phyloP scores from a whole-genome alignment of 2,113 vertebrate species.

The Camelus bactrianus region DNA sequence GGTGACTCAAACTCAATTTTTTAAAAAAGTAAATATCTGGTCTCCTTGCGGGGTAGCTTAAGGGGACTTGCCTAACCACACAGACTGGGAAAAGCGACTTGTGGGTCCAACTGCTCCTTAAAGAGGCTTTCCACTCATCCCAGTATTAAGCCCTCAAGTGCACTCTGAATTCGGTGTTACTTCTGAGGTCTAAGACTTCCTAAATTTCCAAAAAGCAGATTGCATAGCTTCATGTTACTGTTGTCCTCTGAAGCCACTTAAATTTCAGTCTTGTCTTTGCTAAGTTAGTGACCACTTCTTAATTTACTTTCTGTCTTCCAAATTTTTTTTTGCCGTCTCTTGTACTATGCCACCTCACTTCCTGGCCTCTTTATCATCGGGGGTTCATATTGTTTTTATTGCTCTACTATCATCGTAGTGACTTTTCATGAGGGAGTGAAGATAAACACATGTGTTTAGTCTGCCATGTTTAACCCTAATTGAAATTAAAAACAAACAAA shows the following conservation, averaged over 20 bases:
- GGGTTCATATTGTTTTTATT: background rate
- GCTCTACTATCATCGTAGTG: background rate
- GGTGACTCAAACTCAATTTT: background rate
- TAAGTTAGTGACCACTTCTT: background rate
- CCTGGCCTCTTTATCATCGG: background rate
- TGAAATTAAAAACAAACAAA: slow-evolving; percentile 5
- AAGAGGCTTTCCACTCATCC: background rate
- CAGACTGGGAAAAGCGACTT: background rate
- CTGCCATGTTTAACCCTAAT: background rate
- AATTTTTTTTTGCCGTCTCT: background rate
- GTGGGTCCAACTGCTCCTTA: background rate
- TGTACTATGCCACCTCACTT: background rate
- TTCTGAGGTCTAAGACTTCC: background rate
- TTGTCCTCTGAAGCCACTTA: background rate
- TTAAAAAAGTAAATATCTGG: background rate
- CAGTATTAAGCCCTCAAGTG: background rate
- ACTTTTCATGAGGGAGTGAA: background rate
- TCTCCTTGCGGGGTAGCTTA: background rate
- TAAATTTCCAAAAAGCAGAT: background rate
- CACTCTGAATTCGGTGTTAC: background rate
- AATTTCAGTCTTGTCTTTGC: background rate
- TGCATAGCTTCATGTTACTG: background rate
- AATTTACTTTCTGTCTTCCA: slow-evolving; percentile 1
- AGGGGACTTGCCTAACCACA: background rate
- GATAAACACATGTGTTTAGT: background rate